phyloP scores from a whole-genome alignment of 1,140 invertebrate species.

The Drosophila malerkotliana region DNA sequence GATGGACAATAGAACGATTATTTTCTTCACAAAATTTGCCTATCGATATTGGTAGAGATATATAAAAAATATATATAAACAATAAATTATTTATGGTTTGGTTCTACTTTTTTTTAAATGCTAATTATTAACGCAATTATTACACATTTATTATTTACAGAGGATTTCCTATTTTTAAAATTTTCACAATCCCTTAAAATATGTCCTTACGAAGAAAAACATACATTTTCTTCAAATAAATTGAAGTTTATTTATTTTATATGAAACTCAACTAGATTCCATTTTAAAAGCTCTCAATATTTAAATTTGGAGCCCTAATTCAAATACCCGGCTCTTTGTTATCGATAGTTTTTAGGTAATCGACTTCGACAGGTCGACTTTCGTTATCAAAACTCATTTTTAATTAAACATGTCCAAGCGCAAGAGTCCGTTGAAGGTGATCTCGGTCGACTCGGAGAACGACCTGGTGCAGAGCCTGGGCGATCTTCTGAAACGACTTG shows the following conservation, averaged over 20 bases:
- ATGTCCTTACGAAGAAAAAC: too few species aligned
- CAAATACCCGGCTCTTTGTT: neutral
- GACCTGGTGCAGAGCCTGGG: conserved; percentile 29
- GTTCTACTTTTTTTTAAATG: too few species aligned
- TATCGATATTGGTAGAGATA: neutral
- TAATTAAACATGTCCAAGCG: conserved; percentile 20
- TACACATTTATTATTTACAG: too few species aligned
- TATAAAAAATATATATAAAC: too few species aligned
- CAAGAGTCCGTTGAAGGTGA: conserved; percentile 35
- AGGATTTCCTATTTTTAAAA: too few species aligned
- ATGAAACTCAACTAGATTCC: neutral
- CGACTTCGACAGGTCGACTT: conserved; percentile 7
- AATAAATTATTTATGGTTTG: too few species aligned
- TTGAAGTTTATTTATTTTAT: too few species aligned
- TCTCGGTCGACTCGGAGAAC: conserved; percentile 35
- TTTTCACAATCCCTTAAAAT: too few species aligned
- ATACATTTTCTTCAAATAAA: too few species aligned
- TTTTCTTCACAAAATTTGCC: neutral
- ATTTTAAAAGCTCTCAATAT: neutral
- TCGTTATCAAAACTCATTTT: conserved; percentile 21
- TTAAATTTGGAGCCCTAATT: neutral
- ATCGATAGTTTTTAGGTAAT: conserved; percentile 14
- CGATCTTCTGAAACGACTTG: conserved; percentile 28
- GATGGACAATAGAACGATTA: neutral
- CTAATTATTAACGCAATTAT: too few species aligned